These are phyloP conservation scores for Hapalemur alaotrensis DNA, from an alignment of 2,797 vertebrate species.

Conservation along the genomic window DNA sequence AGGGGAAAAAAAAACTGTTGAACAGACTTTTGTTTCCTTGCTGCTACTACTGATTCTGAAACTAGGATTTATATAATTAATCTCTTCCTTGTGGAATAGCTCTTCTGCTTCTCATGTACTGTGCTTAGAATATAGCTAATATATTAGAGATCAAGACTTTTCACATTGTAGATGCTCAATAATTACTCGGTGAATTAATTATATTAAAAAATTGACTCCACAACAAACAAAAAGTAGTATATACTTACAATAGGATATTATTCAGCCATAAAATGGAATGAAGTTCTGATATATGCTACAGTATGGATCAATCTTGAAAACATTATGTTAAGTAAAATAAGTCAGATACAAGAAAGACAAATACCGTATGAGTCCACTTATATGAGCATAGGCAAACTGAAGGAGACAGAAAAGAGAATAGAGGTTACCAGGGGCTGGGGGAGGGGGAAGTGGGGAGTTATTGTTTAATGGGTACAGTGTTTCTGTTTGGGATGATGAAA, in stretches of 20 bases:
- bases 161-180: background rate
- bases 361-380: background rate
- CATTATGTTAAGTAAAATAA: background rate
- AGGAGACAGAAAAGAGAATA: background rate
- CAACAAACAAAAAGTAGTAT: background rate
- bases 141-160: background rate
- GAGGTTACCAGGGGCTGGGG: background rate
- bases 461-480: background rate
- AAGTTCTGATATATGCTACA: background rate
- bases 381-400: background rate
- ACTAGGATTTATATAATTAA: slow-evolving; percentile 28
- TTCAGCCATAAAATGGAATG: background rate
- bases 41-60: slow-evolving; percentile 12
- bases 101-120: background rate
- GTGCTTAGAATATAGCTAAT: background rate
- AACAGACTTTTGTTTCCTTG: slow-evolving; percentile 58
- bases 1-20: slow-evolving; percentile 40
- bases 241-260: background rate
- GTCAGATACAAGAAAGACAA: background rate
- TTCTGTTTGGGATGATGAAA: background rate
- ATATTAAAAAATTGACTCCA: background rate
- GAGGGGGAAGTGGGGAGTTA: background rate
- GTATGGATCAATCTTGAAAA: background rate
- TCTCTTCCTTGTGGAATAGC: slow-evolving; percentile 12
- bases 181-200: slow-evolving; percentile 25